These are phyloP conservation scores for Noctua fimbriata DNA, from an alignment of 2,888 invertebrate genomes.

Conservation along the genomic window DNA sequence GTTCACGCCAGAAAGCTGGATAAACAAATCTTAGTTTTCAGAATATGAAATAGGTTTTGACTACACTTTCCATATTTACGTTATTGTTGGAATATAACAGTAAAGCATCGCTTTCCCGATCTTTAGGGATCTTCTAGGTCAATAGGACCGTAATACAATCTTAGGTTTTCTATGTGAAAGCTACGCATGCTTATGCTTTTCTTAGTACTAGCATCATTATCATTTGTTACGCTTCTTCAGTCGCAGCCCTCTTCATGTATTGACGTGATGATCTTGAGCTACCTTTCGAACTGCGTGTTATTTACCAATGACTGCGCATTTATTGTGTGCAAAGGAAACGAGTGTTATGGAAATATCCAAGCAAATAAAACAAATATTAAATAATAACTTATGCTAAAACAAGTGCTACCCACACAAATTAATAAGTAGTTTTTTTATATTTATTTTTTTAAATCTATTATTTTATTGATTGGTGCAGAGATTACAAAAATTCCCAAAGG, in stretches of 20 bases:
- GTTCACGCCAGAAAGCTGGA: neutral
- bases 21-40: neutral
- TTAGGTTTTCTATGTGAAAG: constrained; percentile 75
- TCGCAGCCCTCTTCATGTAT: constrained; percentile 38
- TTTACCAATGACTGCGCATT: constrained; percentile 37
- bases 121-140: constrained; percentile 45
- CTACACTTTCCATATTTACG: constrained; percentile 24
- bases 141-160: constrained; percentile 69
- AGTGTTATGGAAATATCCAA: constrained; percentile 22
- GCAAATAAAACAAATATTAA: constrained; percentile 20
- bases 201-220: constrained; percentile 58
- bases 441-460: neutral
- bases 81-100: constrained; percentile 18
- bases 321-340: constrained; percentile 15
- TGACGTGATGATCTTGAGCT: constrained; percentile 37
- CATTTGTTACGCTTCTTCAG: constrained; percentile 61
- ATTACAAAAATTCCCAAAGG: constrained; percentile 34
- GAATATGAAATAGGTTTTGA: neutral
- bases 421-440: constrained; percentile 2
- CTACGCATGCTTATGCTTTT: constrained; percentile 55
- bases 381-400: neutral
- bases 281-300: constrained; percentile 27
- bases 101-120: constrained; percentile 13
- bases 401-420: neutral
- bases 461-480: constrained; percentile 24